These are phyloP conservation scores for Micromys minutus DNA, from an alignment of 2,113 vertebrate genomes.

Conservation along the genomic window DNA sequence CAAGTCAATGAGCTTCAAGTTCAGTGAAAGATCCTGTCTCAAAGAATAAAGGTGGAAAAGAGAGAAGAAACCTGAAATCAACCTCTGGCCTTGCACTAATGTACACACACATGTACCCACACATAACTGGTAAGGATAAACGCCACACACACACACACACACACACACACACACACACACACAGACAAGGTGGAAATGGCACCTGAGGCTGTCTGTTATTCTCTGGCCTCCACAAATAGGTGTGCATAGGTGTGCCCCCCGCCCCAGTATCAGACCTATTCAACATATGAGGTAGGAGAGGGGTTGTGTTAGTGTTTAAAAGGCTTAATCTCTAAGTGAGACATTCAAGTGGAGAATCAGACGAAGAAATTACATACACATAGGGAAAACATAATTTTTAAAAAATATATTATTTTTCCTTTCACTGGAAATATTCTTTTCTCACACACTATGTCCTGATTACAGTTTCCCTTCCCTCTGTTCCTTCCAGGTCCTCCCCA, in stretches of 20 bases:
- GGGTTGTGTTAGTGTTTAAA: background rate
- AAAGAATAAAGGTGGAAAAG: background rate
- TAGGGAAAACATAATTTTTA: background rate
- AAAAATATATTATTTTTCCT: background rate
- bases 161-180: background rate
- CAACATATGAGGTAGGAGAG: fast-evolving
- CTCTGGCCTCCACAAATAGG: background rate
- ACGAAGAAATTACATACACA: background rate
- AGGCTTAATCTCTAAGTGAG: background rate
- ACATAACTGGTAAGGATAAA: background rate
- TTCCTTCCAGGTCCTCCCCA: background rate
- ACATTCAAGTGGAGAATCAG: background rate
- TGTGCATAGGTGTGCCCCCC: background rate
- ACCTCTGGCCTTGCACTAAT: background rate
- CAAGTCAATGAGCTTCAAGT: background rate
- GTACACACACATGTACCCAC: background rate
- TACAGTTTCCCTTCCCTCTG: background rate
- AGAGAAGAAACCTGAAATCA: background rate
- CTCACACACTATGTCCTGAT: background rate
- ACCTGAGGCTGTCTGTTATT: no score
- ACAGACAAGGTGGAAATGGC: background rate
- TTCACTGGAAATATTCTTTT: background rate
- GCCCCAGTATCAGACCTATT: background rate
- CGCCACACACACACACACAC: background rate
- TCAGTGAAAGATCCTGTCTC: background rate